phyloP scores from a whole-genome alignment of 2,888 invertebrate genomes.

The Patella ulyssiponensis region DNA sequence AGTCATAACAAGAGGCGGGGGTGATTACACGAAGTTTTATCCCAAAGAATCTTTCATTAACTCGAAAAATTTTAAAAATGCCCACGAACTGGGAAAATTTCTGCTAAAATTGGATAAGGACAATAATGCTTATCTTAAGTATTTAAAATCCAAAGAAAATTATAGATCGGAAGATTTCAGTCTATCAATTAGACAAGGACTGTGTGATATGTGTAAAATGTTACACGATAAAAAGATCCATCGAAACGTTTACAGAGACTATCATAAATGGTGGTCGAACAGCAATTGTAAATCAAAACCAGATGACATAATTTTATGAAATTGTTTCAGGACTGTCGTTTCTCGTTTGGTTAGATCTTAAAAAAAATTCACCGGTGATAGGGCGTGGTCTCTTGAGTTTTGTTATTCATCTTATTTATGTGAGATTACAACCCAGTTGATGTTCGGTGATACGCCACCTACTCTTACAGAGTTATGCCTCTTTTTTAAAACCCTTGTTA shows the following conservation, averaged over 20 bases:
- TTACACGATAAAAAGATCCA: no score
- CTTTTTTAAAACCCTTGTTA: no score
- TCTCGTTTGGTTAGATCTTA: no score
- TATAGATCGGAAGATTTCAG: background rate
- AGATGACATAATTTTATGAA: background rate
- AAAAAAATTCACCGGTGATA: no score
- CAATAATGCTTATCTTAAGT: background rate
- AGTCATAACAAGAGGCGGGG: slow-evolving; percentile 31
- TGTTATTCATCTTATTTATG: no score
- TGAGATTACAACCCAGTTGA: no score
- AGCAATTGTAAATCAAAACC: background rate
- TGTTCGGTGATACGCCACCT: no score
- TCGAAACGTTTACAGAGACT: background rate
- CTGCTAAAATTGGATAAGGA: slow-evolving; percentile 1
- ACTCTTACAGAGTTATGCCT: no score
- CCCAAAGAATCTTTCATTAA: slow-evolving; percentile 22
- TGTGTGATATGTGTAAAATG: no score
- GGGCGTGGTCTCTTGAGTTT: no score
- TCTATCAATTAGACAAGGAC: slow-evolving; percentile 18
- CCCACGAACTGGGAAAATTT: slow-evolving; percentile 22
- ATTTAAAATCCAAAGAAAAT: background rate
- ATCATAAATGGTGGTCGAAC: background rate
- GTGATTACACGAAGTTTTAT: slow-evolving; percentile 28
- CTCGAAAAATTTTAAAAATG: slow-evolving; percentile 14
- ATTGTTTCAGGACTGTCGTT: no score